Evolutionary conservation across 2,888 invertebrate genomes (phyloP), one percentile per base, ranked within the genome.

Genomic region (Vesta saturnalis): DNA sequence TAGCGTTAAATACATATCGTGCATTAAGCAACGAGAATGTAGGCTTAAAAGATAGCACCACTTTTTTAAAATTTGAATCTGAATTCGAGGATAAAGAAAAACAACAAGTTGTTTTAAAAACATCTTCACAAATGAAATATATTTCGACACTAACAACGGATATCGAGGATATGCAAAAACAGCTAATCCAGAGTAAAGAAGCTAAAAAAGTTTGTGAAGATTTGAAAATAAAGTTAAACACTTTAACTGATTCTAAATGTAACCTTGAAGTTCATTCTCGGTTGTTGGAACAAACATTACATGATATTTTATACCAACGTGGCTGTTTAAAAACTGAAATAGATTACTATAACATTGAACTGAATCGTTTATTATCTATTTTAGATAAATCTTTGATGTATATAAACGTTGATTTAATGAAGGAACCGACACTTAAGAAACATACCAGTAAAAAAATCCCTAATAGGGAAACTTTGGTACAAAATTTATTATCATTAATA

Each of bases 61-160:
- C 85, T 72, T 84, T 80, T 60, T 84, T 87, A 70, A 86, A 81
- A 67, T 84, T 88, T 74, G 88, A 89, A 64, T 85, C 84, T 75
- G 87, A 89, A 70, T 79, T 91, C 56, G 86, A 87, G 30, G 87
- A 89, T 79, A 84, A 85, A 70, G 91, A 93, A 80, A 89, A 91
- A 77, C 89, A 89, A 64, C 87, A 87, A 75, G 89, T 89, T n/a
- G 83, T 91, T 3, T 85, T 85, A 8, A 90, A 89, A 81, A 87
- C 86, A 56, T 82, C 87, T 19, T 87, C 90, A 16, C 92, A 93
- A 79, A 83, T 87, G 6, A 87, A 88, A 77, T 84, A 91, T 0
- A 91, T 93, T 54, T 87, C 91, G 67, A 86, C 87, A 60, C 78
- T 92, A 1, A 89, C 89, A 0, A 77, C 79, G 0, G 88, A 89